Base-by-base conservation (phyloP, 2,797 vertebrate species). In the Peromyscus eremicus region DNA sequence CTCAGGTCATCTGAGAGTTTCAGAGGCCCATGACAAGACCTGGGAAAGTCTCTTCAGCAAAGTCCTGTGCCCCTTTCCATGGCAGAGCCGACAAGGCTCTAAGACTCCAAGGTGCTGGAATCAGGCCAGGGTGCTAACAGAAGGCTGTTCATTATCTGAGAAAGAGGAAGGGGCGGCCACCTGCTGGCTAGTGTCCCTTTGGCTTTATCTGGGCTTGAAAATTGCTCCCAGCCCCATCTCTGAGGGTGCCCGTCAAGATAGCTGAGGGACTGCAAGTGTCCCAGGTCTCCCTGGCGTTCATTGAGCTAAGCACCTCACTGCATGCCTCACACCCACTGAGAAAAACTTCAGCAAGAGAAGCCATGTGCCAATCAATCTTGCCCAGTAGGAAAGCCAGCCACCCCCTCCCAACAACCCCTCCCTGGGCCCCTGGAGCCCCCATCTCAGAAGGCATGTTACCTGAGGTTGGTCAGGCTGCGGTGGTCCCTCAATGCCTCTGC, bases 401-500 rank as follows among this genome's bases (percentile, higher is more conserved):
- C 14, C 19, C 17, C 34, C n/a, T 16, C 46, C 25, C 49, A 19
- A 4, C 62, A 2, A 52, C n/a, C 49, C 27, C 37, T n/a, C 37
- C 29, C 46, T 0, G 0, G 0, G 2, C 16, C 37, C 46, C 43
- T 0, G 46, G 62, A 23, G n/a, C 46, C 19, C 11, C 0, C 43
- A 46, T 46, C 79, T 62, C 75, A 13, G 70, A 32, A 23, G 16
- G 46, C 27, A 1, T 1, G 71, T 98, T 98, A 99, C 99, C 99
- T 99, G 96, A 99, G 99, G 1, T 99, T 99, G 60, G 98, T 99
- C 70, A 99, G 96, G 1, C 94, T 98, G 1, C 99, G 98, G 95
- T 99, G 99, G 97, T 99, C 98, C 98, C 97, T 99, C 98, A 99
- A 94, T 46, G 99, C 99, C 80, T 99, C 99, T 0, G 99, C 99